These are phyloP conservation scores for Falcaria lacertinaria DNA, from an alignment of 2,888 invertebrate genomes.

Conservation along the genomic window DNA sequence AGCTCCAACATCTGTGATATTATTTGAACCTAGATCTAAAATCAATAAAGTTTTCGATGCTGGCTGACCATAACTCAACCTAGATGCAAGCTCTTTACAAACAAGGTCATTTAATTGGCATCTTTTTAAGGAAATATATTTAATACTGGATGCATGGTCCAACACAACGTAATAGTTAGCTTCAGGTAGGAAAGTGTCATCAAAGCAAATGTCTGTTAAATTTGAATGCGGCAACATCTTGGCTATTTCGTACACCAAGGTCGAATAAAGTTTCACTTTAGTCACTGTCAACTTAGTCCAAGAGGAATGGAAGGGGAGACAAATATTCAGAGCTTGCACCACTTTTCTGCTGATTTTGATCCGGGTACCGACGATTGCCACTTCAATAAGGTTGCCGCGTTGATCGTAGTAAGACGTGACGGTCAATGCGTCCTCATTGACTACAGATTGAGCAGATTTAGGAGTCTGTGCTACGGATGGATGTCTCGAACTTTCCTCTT, in stretches of 20 bases:
- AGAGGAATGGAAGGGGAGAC: conserved; percentile 39
- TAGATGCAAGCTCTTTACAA: conserved; percentile 31
- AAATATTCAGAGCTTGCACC: conserved; percentile 35
- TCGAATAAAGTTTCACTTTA: conserved; percentile 22
- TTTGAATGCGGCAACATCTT: conserved; percentile 42
- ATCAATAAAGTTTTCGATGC: conserved; percentile 26
- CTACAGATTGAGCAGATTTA: neutral
- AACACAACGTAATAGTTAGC: conserved; percentile 41
- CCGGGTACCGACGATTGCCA: conserved; percentile 26
- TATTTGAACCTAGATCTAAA: conserved; percentile 43
- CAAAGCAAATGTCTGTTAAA: conserved; percentile 47
- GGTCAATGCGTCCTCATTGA: conserved; percentile 9
- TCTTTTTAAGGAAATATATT: conserved; percentile 41
- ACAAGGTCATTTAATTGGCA: conserved; percentile 37
- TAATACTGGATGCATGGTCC: conserved; percentile 31
- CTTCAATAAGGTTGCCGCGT: conserved; percentile 28
- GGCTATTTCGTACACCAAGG: conserved; percentile 31
- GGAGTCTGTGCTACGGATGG: neutral
- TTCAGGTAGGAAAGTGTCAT: conserved; percentile 34
- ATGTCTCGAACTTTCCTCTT: neutral
- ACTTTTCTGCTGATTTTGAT: conserved; percentile 26
- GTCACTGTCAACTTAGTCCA: conserved; percentile 34
- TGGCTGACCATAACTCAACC: conserved; percentile 22
- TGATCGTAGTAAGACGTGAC: conserved; percentile 34
- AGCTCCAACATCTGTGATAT: conserved; percentile 41